Evolutionary conservation across 2,888 invertebrate species (phyloP), one percentile per base, ranked within the genome.

Genomic region (Hymenopus coronatus): DNA sequence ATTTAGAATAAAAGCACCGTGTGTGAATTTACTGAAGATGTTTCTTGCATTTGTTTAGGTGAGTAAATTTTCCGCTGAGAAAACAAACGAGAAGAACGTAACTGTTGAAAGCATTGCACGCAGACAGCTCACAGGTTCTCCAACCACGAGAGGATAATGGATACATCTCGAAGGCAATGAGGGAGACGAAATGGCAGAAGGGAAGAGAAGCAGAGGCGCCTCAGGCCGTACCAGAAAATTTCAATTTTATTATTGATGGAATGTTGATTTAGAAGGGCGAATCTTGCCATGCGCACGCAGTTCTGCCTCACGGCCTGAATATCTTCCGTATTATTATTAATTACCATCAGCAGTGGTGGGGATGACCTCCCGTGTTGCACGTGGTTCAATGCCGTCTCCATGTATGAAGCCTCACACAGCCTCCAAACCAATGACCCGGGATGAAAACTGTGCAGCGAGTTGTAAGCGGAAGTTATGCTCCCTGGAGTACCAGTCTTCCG

Each of bases 181-280:
- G 40, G 40, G 54, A 70, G 54, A 70, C 15, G 54, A 25, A 70
- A 70, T 70, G 54, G 54, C 54, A 70, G 54, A 20, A 20, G 20
- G 54, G 28, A 54, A 20, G 40, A 54, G 46, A 15, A 20, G 27
- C n/a, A 33, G 54, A 7, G 54, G 85, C 12, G n/a, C 27, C 46
- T 85, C 46, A n/a, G 83, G 85, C 85, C 40, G 27, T 85, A 85
- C 46, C 85, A 85, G 46, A 85, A 85, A 46, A 85, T 85, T 85
- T 85, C 85, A 46, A 46, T 85, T 85, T 85, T 85, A 85, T 85
- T 46, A 46, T 85, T 85, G 85, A 85, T 85, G 85, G 46, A 46
- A 85, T 85, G 85, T 85, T 85, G 85, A 85, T 85, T 85, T 85
- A 85, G 46, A 85, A 27, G 85, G 85, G 54, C 46, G 27, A 70